A percentile compares a stretch with the other conserved stretches of the same genome.
phyloP scores from a whole-genome alignment of 35 echinoderm and acorn worm genomes.

The Holothuria glaberrima region DNA sequence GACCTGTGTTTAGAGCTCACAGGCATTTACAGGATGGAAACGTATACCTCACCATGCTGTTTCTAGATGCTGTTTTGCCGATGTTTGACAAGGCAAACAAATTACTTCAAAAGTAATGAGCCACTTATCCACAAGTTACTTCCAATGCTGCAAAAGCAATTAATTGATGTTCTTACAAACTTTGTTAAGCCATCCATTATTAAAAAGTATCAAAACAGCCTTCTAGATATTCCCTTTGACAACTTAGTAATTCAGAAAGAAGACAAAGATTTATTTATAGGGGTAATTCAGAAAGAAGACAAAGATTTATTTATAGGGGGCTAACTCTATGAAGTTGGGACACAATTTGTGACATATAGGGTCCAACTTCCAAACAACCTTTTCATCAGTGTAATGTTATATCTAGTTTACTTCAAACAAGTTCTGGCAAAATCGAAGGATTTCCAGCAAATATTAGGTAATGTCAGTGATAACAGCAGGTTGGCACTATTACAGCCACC shows the following conservation, averaged over 20 bases:
- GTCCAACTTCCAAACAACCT: too few relatives aligned
- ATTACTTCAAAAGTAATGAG: constrained; percentile 21
- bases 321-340: too few relatives aligned
- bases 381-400: too few relatives aligned
- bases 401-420: too few relatives aligned
- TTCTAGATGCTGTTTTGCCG: constrained; percentile 23
- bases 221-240: constrained; percentile 9
- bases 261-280: constrained; percentile 6
- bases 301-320: constrained; percentile 1
- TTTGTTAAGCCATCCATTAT: constrained; percentile 29
- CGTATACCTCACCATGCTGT: neutral
- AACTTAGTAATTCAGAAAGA: neutral
- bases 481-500: too few relatives aligned
- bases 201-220: neutral
- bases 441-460: too few relatives aligned
- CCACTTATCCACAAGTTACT: constrained; percentile 37
- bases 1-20: neutral
- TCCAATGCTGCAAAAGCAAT: constrained; percentile 13
- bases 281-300: neutral
- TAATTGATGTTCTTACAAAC: constrained; percentile 3
- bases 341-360: too few relatives aligned
- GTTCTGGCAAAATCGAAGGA: too few relatives aligned
- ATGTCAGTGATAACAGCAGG: too few relatives aligned
- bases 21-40: neutral
- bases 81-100: neutral